These are phyloP conservation scores for Solenopsis fugax DNA, from an alignment of 1,140 invertebrate species.

Conservation along the genomic window DNA sequence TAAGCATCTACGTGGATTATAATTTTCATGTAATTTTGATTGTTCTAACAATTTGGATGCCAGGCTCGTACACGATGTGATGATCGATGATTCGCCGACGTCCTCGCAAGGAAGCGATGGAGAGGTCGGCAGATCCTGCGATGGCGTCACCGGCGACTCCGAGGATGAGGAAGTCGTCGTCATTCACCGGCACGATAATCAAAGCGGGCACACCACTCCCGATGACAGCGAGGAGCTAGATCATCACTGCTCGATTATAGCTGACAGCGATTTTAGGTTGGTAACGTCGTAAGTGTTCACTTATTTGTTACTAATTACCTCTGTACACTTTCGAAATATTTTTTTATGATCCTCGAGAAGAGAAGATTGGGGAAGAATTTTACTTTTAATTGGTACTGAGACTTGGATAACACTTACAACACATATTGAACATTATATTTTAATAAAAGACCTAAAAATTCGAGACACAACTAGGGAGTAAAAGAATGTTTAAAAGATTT, in stretches of 20 bases:
- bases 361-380: not conserved
- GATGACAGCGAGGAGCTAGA: conserved; percentile 84
- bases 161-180: conserved; percentile 84
- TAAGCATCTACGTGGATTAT: not conserved
- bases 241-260: conserved; percentile 84
- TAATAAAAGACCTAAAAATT: not conserved
- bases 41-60: conserved; percentile 6
- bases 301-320: conserved; percentile 16
- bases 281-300: conserved; percentile 75
- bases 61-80: conserved; percentile 93
- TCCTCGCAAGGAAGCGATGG: conserved; percentile 91
- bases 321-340: not conserved
- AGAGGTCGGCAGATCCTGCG: conserved; percentile 80
- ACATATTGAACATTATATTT: not conserved
- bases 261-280: conserved; percentile 85
- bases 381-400: not conserved
- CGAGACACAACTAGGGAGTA: not conserved
- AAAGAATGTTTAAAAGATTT: conserved; percentile 8
- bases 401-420: conserved; percentile 4
- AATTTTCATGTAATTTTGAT: conserved; percentile 5
- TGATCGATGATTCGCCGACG: conserved; percentile 91
- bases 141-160: conserved; percentile 74
- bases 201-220: conserved; percentile 83
- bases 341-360: not conserved
- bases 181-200: conserved; percentile 81